phyloP scores from a whole-genome alignment of 2,113 vertebrate species.

The Recurvirostra avosetta region DNA sequence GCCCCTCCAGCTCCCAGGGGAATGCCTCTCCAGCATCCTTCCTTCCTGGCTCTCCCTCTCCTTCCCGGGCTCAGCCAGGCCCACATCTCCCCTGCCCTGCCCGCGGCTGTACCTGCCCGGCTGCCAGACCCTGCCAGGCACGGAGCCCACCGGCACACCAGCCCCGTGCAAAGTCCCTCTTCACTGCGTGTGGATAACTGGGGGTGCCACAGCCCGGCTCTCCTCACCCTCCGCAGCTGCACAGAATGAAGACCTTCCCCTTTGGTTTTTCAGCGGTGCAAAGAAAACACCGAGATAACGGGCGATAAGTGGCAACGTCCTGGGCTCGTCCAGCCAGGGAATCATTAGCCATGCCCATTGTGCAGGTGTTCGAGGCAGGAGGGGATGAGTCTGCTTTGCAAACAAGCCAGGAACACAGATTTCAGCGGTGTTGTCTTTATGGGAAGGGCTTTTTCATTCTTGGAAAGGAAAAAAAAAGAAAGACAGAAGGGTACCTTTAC shows the following conservation, averaged over 20 bases:
- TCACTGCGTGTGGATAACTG: accelerated
- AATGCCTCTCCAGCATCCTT: neutral
- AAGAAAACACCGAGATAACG: neutral
- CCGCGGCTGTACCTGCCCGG: accelerated
- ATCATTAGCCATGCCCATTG: neutral
- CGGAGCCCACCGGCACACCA: no score
- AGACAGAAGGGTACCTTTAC: neutral
- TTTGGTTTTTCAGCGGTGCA: neutral
- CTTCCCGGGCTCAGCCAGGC: neutral
- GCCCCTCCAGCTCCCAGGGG: neutral
- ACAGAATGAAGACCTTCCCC: neutral
- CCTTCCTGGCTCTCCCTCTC: neutral
- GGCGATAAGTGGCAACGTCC: neutral
- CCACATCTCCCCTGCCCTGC: neutral
- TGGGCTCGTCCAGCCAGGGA: neutral
- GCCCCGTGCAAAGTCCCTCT: neutral
- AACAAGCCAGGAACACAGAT: neutral
- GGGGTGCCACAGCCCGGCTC: neutral
- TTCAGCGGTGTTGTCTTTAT: neutral
- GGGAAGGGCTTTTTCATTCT: neutral
- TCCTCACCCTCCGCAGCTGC: neutral
- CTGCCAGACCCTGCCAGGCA: no score
- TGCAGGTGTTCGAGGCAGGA: neutral
- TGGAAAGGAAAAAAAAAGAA: neutral
- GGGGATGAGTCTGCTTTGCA: neutral